Evolutionary conservation across 2,797 vertebrate species (phyloP), one percentile per base, ranked within the genome.

Genomic region (Myotis daubentonii): DNA sequence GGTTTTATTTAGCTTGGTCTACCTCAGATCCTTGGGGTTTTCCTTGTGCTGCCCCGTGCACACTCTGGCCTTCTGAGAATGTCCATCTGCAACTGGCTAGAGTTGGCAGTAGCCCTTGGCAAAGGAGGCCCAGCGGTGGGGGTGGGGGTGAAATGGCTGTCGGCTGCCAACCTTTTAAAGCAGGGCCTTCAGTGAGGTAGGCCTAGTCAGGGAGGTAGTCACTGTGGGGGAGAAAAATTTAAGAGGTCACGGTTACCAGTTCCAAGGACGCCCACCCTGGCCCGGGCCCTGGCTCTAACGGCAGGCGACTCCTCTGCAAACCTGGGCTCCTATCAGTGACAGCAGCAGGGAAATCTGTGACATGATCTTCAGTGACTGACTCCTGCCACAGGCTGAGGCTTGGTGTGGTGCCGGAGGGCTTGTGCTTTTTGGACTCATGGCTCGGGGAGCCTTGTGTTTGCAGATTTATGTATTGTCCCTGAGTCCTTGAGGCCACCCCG

Each of bases 11-110:
- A 20, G 66, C 68, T 83, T 33, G 19, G 20, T 89, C 51, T 62
- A 66, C 20, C n/a, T 88, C 47, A 85, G 44, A 53, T 85, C 70
- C 66, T 53, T 83, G 28, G 78, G 81, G 23, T 71, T 87, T 80
- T 87, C 68, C 55, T 74, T 88, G 81, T 68, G 47, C 44, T 72
- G 44, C 20, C 30, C 44, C 28, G 17, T 2, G 47, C 15, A 47
- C 8, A 47, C 53, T 55, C 55, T 79, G 30, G 36, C n/a, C 68
- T 91, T 88, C 47, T 91, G 44, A 89, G 87, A 82, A 95, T 75
- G 92, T 75, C 36, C 79, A 82, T 41, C 13, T 91, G 60, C 28
- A 38, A 65, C 8, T 57, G 88, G n/a, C 74, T 87, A 1, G 8
- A 70, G 51, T 80, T 85, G n/a, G 82, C 68, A 94, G 12, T 3